Conservation (phyloP, 2,888 invertebrate genomes). For the Malthinus flaveolus region DNA sequence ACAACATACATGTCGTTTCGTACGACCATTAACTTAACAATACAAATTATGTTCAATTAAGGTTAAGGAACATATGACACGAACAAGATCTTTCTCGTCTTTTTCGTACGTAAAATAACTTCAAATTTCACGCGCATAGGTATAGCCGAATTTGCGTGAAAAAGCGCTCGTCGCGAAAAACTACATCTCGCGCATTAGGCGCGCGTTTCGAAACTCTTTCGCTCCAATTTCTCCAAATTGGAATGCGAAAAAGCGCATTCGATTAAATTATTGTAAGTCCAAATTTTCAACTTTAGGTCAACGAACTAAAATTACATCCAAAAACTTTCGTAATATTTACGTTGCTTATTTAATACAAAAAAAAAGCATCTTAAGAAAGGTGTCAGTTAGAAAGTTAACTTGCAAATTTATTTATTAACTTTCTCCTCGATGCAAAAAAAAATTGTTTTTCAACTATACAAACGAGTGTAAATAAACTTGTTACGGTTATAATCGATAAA, state of each 20-base stretch:
- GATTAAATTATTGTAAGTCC: too few species aligned
- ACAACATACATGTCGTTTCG: constrained; percentile 11
- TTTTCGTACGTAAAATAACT: background rate
- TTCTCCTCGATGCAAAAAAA: constrained; percentile 14
- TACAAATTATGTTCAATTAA: constrained; percentile 19
- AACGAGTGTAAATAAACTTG: too few species aligned
- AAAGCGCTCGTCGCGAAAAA: too few species aligned
- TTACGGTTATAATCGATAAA: too few species aligned
- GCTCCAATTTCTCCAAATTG: too few species aligned
- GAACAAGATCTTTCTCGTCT: constrained; percentile 11
- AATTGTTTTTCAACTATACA: background rate
- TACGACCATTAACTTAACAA: constrained; percentile 13
- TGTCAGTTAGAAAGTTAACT: constrained; percentile 3
- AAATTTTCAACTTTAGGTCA: constrained; percentile 7
- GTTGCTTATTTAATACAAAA: constrained; percentile 12
- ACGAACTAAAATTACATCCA: constrained; percentile 8
- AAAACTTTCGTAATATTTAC: constrained; percentile 15
- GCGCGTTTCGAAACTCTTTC: too few species aligned
- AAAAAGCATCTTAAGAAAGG: constrained; percentile 16
- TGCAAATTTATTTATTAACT: constrained; percentile 9
- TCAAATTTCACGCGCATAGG: too few species aligned
- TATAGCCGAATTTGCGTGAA: too few species aligned
- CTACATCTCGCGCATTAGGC: too few species aligned
- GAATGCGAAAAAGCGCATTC: too few species aligned
- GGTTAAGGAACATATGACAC: constrained; percentile 14